A percentile compares a stretch with the other conserved stretches of the same genome.
Conservation (phyloP, 1,140 invertebrate genomes). For the Diploscapter pachys region DNA sequence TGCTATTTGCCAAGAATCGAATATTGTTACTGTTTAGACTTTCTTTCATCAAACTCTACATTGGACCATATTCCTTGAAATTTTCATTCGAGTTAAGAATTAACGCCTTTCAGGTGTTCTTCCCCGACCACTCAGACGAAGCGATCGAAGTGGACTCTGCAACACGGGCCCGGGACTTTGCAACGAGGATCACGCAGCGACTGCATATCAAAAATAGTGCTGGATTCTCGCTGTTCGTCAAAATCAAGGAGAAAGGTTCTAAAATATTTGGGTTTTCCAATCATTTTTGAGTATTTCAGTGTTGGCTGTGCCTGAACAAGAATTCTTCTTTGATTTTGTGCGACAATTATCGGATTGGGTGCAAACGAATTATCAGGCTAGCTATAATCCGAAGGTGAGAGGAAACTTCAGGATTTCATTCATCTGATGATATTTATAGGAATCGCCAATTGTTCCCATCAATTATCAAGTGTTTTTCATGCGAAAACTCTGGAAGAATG, state of each 20-base stretch:
- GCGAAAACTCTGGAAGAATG: conserved; percentile 99
- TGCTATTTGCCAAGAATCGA: no score
- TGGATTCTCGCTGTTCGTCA: conserved; percentile 97
- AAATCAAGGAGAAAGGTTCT: conserved; percentile 90
- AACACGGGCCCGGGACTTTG: conserved; percentile 95
- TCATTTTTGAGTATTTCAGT: conserved; percentile 61
- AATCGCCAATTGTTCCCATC: conserved; percentile 73
- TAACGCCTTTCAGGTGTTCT: conserved; percentile 60
- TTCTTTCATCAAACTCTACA: no score
- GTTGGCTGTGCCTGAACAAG: conserved; percentile 96
- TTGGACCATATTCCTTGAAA: no score
- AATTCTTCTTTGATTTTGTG: conserved; percentile 99
- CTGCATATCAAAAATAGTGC: conserved; percentile 76
- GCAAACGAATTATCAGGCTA: conserved; percentile 83
- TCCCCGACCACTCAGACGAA: conserved; percentile 96
- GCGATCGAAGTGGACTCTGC: conserved; percentile 81
- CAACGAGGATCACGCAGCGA: conserved; percentile 84
- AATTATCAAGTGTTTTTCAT: conserved; percentile 99
- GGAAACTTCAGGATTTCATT: conserved; percentile 24
- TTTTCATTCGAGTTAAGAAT: no score
- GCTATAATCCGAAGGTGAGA: conserved; percentile 55
- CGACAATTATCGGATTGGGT: conserved; percentile 98
- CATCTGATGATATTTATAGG: background rate
- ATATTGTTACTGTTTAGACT: no score
- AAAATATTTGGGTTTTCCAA: conserved; percentile 16